Evolutionary conservation across 2,797 vertebrate species (phyloP).

Genomic region (Sebastolobus altivelis): DNA sequence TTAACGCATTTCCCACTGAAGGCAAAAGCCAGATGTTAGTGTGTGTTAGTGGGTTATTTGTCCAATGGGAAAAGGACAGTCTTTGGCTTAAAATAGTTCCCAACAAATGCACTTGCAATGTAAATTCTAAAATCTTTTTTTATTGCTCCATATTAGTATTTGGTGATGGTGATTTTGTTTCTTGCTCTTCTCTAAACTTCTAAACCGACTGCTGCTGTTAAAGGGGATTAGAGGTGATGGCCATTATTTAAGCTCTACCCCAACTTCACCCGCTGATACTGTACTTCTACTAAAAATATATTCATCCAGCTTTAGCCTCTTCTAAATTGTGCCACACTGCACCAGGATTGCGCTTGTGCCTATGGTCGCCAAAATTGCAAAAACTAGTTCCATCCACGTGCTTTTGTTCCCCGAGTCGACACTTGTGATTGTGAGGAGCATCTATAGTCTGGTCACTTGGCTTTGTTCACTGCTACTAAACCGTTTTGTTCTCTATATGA

Average conservation of each 20-base stretch:
- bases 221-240: slow-evolving; percentile 44
- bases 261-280: slow-evolving; percentile 16
- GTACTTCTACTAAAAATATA: slow-evolving; percentile 26
- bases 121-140: no score
- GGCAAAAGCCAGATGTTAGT: no score
- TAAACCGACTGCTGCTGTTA: slow-evolving; percentile 27
- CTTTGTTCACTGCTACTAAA: slow-evolving; percentile 31
- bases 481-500: slow-evolving; percentile 20
- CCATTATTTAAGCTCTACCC: slow-evolving; percentile 31
- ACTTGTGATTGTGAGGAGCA: neutral
- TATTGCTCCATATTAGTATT: neutral
- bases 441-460: neutral
- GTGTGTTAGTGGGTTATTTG: no score
- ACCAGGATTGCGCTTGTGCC: neutral
- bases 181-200: neutral
- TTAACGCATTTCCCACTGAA: no score
- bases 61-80: no score
- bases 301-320: neutral
- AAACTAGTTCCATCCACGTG: neutral
- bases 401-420: neutral
- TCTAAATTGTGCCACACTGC: neutral
- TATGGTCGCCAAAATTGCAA: neutral
- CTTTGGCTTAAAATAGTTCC: neutral
- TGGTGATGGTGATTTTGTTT: neutral
- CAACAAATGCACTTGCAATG: neutral